These are phyloP conservation scores for Bos taurus DNA, from an alignment of 2,113 vertebrate species.

Conservation along the genomic window DNA sequence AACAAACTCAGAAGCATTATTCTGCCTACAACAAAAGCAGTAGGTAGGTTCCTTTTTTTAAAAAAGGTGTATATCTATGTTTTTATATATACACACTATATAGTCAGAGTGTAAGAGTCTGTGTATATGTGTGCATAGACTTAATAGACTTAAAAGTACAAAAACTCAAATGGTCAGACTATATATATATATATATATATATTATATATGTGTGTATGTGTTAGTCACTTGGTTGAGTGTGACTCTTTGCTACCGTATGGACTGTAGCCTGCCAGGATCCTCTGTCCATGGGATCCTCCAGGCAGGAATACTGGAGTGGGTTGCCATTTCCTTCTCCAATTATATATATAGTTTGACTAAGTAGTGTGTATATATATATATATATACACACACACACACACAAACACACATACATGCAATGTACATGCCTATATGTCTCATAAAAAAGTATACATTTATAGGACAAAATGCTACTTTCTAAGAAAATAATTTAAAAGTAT, in stretches of 20 bases:
- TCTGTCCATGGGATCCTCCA: not conserved
- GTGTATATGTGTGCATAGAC: no score
- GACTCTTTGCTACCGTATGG: rapidly evolving
- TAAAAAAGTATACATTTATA: not conserved
- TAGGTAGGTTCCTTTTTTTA: not conserved
- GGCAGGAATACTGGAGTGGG: not conserved
- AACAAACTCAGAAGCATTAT: not conserved
- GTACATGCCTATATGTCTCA: not conserved
- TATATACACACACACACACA: not conserved
- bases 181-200: no score
- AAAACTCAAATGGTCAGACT: no score
- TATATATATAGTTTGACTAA: not conserved
- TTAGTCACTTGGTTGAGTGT: not conserved
- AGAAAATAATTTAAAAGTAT: not conserved
- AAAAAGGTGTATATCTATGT: not conserved
- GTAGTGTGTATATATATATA: not conserved
- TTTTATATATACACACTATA: no score
- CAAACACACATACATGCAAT: not conserved
- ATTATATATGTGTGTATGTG: not conserved
- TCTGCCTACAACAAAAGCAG: not conserved
- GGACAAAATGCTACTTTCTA: not conserved
- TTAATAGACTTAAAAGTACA: no score
- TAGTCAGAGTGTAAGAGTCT: no score
- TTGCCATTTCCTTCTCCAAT: not conserved
- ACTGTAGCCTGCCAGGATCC: not conserved